Conservation (phyloP, 2,888 invertebrate species). For the Stenodema calcarata region DNA sequence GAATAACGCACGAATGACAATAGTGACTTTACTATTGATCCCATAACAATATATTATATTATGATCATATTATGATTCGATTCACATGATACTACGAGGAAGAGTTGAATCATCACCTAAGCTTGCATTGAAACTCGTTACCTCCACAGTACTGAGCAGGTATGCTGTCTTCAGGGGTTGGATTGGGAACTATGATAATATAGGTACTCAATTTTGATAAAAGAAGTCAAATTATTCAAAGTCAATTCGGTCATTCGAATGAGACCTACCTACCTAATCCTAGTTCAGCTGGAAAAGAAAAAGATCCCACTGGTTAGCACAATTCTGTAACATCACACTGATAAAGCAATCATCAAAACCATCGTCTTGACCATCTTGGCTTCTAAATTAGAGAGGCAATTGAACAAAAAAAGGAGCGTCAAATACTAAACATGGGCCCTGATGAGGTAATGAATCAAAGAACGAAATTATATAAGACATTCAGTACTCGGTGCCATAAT, state of each 20-base stretch:
- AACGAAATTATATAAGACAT: too few species aligned
- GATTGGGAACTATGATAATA: neutral
- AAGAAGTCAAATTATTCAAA: neutral
- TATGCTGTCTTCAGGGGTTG: neutral
- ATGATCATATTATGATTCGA: too few species aligned
- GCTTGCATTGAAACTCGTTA: too few species aligned
- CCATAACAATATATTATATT: too few species aligned
- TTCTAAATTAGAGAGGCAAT: neutral
- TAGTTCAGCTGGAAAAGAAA: constrained; percentile 46
- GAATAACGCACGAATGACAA: too few species aligned
- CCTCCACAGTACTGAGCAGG: neutral
- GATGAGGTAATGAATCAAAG: too few species aligned
- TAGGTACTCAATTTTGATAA: neutral
- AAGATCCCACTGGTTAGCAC: constrained; percentile 23
- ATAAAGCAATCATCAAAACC: constrained; percentile 13
- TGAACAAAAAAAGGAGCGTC: too few species aligned
- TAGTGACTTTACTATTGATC: too few species aligned
- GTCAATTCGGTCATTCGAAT: neutral
- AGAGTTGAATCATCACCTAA: too few species aligned
- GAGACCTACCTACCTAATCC: constrained; percentile 47
- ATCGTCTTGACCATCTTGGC: constrained; percentile 21
- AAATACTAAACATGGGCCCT: too few species aligned
- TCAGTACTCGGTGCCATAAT: too few species aligned
- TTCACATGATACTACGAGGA: too few species aligned
- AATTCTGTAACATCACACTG: constrained; percentile 1